Conservation (phyloP, 1,140 invertebrate species). For the Oscheius sp. region DNA sequence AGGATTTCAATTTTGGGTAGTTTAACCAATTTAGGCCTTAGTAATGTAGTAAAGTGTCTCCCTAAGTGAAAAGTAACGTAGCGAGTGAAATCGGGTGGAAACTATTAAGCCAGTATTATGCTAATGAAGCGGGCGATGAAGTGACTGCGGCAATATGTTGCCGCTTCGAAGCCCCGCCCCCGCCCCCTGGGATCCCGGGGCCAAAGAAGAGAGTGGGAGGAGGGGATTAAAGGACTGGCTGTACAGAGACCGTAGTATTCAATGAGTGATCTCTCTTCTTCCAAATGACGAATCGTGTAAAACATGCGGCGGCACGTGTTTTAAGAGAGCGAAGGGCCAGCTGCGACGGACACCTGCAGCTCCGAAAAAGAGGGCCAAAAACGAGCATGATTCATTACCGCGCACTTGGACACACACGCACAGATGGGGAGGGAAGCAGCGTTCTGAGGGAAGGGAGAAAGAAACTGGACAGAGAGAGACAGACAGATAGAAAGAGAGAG, state of each 20-base stretch:
- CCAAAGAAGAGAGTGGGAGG: too few relatives aligned
- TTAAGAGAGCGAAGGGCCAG: too few relatives aligned
- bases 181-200: too few relatives aligned
- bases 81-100: conserved; percentile 3
- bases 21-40: too few relatives aligned
- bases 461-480: background rate
- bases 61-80: too few relatives aligned
- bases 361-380: too few relatives aligned
- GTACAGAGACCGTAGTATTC: background rate
- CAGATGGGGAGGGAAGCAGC: background rate
- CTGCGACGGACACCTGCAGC: too few relatives aligned
- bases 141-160: background rate
- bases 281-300: background rate
- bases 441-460: background rate
- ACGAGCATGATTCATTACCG: background rate
- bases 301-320: background rate
- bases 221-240: background rate
- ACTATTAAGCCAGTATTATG: background rate
- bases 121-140: conserved; percentile 7
- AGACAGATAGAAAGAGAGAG: background rate
- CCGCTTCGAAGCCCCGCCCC: background rate
- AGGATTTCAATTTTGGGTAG: too few relatives aligned
- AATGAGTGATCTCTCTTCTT: background rate
- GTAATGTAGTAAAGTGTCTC: too few relatives aligned
- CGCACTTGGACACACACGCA: background rate